Percentiles rank a stretch among this genome's conserved stretches.
phyloP scores from a whole-genome alignment of 2,888 invertebrate species.

The Keiferia lycopersicella region DNA sequence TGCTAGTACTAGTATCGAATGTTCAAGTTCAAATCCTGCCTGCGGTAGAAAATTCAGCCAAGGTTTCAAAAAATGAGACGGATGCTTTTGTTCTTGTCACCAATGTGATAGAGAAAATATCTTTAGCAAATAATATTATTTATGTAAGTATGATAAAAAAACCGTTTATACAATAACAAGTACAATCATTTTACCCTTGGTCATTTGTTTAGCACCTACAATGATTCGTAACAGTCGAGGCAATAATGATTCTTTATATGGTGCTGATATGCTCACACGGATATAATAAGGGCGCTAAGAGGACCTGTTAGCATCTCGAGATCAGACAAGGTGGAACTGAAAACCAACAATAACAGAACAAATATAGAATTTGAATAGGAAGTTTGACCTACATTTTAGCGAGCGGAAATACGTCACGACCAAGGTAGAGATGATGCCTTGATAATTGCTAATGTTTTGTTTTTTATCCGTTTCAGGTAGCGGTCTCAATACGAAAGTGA shows the following conservation, averaged over 20 bases:
- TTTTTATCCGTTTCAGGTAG: slow-evolving; percentile 54
- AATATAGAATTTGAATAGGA: background rate
- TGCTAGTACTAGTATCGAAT: no score
- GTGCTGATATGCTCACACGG: slow-evolving; percentile 60
- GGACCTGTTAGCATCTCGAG: slow-evolving; percentile 52
- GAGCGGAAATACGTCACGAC: background rate
- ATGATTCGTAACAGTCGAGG: slow-evolving; percentile 59
- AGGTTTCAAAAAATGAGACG: no score
- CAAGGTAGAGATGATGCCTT: background rate
- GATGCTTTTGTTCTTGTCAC: no score
- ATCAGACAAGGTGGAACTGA: slow-evolving; percentile 20
- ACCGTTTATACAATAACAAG: background rate
- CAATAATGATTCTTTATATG: slow-evolving; percentile 76
- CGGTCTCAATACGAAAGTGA: slow-evolving; percentile 32
- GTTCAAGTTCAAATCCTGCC: no score
- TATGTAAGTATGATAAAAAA: background rate
- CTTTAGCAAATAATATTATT: background rate
- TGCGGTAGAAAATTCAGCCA: no score
- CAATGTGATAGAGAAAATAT: no score
- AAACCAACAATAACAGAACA: slow-evolving; percentile 15
- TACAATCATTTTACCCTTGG: slow-evolving; percentile 58
- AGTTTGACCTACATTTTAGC: background rate
- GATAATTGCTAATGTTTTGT: background rate
- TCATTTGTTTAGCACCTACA: slow-evolving; percentile 60
- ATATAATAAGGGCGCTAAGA: slow-evolving; percentile 65